These are phyloP conservation scores for Grallaria varia DNA, from an alignment of 2,113 vertebrate species.

Conservation along the genomic window DNA sequence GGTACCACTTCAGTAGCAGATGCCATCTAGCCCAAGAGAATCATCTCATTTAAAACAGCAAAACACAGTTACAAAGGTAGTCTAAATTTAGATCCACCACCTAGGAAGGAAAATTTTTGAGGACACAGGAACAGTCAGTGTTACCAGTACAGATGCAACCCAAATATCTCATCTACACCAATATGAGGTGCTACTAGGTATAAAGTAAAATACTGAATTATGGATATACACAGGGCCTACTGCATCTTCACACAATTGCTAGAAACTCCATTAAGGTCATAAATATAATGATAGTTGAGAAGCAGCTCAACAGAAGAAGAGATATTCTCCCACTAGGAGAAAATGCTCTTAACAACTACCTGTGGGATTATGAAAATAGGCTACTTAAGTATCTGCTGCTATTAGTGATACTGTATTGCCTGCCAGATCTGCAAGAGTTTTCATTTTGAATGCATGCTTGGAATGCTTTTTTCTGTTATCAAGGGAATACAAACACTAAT, in stretches of 20 bases:
- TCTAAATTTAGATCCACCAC: slow-evolving; percentile 32
- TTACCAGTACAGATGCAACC: background rate
- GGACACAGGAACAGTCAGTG: background rate
- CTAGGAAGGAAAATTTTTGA: background rate
- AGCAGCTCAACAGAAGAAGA: slow-evolving; percentile 42
- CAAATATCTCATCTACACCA: background rate
- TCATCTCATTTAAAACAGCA: slow-evolving; percentile 11
- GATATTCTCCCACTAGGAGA: slow-evolving; percentile 31
- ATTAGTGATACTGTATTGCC: slow-evolving; percentile 33
- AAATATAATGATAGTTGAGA: slow-evolving; percentile 49
- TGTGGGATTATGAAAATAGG: slow-evolving; percentile 61
- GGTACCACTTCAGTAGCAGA: slow-evolving; percentile 52
- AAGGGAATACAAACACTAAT: background rate
- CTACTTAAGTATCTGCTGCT: slow-evolving; percentile 49
- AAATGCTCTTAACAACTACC: slow-evolving; percentile 54
- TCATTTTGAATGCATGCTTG: background rate
- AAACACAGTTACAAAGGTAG: slow-evolving; percentile 23
- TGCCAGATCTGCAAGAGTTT: background rate
- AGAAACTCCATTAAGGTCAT: slow-evolving; percentile 55
- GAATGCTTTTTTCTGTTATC: slow-evolving; percentile 12
- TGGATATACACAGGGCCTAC: background rate
- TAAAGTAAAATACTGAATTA: background rate
- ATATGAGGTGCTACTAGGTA: background rate
- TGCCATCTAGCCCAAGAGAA: slow-evolving; percentile 44
- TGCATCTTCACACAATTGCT: background rate